phyloP scores from a whole-genome alignment of 2,797 vertebrate species.

The Sebastolobus altivelis region DNA sequence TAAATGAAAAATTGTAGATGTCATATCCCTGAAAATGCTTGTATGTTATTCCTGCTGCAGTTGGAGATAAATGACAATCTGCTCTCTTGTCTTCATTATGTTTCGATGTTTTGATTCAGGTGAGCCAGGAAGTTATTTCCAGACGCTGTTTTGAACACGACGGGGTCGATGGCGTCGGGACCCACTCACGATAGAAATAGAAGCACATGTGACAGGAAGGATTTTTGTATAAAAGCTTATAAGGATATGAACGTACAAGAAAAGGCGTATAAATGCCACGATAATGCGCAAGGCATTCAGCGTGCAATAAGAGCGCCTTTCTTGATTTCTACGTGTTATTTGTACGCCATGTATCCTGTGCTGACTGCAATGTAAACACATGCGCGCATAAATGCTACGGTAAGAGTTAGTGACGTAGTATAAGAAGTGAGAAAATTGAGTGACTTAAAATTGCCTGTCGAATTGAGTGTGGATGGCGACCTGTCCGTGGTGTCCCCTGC shows the following conservation, averaged over 20 bases:
- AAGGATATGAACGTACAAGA: neutral
- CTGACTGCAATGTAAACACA: too few relatives aligned
- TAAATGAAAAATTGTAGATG: neutral
- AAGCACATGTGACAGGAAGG: neutral
- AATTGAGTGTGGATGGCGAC: neutral
- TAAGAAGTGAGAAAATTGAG: too few relatives aligned
- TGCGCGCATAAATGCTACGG: too few relatives aligned
- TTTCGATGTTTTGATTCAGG: neutral
- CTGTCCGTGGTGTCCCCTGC: neutral
- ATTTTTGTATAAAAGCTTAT: neutral
- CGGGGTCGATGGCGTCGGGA: rapidly evolving
- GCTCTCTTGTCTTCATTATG: neutral
- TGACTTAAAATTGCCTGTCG: neutral
- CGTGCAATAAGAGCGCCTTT: too few relatives aligned
- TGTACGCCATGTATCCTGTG: too few relatives aligned
- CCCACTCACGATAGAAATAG: neutral
- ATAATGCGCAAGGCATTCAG: too few relatives aligned
- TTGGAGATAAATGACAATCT: neutral
- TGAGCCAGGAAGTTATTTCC: neutral
- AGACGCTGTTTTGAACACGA: neutral
- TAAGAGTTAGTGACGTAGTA: too few relatives aligned
- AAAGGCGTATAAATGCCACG: too few relatives aligned
- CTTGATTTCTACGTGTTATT: too few relatives aligned
- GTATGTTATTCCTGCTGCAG: neutral
- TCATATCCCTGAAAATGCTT: neutral